Percentiles rank a stretch among this genome's conserved stretches.
phyloP scores from a whole-genome alignment of 2,888 invertebrate genomes.

The Eilema sororculum region DNA sequence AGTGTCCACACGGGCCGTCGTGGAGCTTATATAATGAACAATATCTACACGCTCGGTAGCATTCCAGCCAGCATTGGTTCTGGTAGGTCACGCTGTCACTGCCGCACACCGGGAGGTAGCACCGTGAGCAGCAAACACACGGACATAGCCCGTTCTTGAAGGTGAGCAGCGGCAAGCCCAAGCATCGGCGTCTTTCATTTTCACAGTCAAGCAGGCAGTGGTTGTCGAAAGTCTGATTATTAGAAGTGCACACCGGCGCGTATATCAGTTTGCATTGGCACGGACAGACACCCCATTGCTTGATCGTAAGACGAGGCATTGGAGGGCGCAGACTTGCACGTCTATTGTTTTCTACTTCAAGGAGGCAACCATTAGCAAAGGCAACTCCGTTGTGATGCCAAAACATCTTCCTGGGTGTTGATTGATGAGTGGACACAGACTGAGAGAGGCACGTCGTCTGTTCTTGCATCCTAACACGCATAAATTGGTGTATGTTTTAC shows the following conservation, averaged over 20 bases:
- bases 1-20: slow-evolving; percentile 34
- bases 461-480: slow-evolving; percentile 58
- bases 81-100: slow-evolving; percentile 53
- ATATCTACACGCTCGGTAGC: slow-evolving; percentile 47
- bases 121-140: slow-evolving; percentile 39
- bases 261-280: slow-evolving; percentile 46
- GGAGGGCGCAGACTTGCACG: slow-evolving; percentile 16
- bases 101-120: slow-evolving; percentile 56
- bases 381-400: slow-evolving; percentile 51
- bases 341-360: slow-evolving; percentile 52
- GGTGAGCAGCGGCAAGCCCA: slow-evolving; percentile 18
- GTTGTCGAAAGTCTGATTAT: slow-evolving; percentile 53
- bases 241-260: slow-evolving; percentile 51
- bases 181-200: slow-evolving; percentile 37
- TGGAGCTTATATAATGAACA: slow-evolving; percentile 16
- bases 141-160: slow-evolving; percentile 18
- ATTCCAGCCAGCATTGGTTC: slow-evolving; percentile 57
- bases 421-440: slow-evolving; percentile 32
- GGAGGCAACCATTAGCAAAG: slow-evolving; percentile 54
- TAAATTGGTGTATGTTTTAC: slow-evolving; percentile 54
- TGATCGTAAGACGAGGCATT: slow-evolving; percentile 30
- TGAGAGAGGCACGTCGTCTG: slow-evolving; percentile 43
- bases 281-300: slow-evolving; percentile 45
- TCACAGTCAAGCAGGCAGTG: slow-evolving; percentile 54
- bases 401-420: slow-evolving; percentile 50